Evolutionary conservation across 53 echinoderm and acorn worm genomes (phyloP).

Genomic region (Paelopatides confundens): DNA sequence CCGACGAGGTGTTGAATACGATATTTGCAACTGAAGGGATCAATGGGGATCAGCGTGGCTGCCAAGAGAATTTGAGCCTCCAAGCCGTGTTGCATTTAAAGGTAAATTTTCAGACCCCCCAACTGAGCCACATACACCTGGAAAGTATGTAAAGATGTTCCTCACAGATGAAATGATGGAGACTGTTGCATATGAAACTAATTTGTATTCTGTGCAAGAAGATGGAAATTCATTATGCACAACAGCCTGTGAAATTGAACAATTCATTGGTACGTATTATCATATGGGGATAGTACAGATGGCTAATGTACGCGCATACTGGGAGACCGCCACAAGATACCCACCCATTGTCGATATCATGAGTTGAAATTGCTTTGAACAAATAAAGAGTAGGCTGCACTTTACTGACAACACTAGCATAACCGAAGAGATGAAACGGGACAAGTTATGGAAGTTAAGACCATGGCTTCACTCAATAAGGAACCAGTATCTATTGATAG

Average conservation of each 20-base stretch:
- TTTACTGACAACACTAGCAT: too few relatives aligned
- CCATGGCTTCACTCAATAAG: slow-evolving; percentile 51
- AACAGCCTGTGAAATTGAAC: too few relatives aligned
- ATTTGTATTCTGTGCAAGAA: slow-evolving; percentile 47
- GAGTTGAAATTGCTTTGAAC: slow-evolving; percentile 56
- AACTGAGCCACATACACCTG: slow-evolving; percentile 23
- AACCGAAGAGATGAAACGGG: too few relatives aligned
- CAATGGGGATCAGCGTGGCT: too few relatives aligned
- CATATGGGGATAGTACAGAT: too few relatives aligned
- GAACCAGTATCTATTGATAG: too few relatives aligned
- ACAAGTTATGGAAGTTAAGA: background rate
- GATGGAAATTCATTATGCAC: slow-evolving; percentile 37
- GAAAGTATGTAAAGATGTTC: too few relatives aligned
- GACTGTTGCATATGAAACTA: slow-evolving; percentile 41
- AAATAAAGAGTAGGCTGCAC: background rate
- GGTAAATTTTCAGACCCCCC: slow-evolving; percentile 28
- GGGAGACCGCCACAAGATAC: too few relatives aligned
- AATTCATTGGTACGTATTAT: too few relatives aligned
- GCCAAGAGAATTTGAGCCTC: slow-evolving; percentile 18
- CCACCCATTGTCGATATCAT: background rate
- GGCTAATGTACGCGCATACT: slow-evolving; percentile 49
- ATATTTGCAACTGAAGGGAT: too few relatives aligned
- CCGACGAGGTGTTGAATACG: too few relatives aligned
- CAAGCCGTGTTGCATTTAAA: slow-evolving; percentile 1
- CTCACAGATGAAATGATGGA: slow-evolving; percentile 45